phyloP scores from a whole-genome alignment of 2,888 invertebrate species.

The Xylophagus ater region DNA sequence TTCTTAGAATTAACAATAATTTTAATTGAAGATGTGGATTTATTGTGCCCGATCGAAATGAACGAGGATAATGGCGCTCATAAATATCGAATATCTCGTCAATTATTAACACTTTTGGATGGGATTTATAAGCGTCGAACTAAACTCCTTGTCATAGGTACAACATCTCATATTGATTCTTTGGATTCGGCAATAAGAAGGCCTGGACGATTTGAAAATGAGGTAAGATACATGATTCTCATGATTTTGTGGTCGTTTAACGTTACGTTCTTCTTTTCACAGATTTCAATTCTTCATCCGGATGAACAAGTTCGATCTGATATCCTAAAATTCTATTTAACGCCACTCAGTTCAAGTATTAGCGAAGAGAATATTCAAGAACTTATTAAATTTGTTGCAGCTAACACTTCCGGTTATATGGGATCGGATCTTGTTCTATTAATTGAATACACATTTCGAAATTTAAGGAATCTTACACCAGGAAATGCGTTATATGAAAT shows the following conservation, averaged over 20 bases:
- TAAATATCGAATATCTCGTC: slow-evolving; percentile 36
- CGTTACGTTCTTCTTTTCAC: slow-evolving; percentile 12
- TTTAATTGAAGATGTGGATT: slow-evolving; percentile 39
- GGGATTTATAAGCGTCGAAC: slow-evolving; percentile 26
- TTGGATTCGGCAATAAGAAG: slow-evolving; percentile 42
- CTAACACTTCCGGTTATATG: slow-evolving; percentile 47
- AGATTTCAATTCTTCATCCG: slow-evolving; percentile 42
- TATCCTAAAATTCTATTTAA: slow-evolving; percentile 34
- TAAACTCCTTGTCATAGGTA: slow-evolving; percentile 43
- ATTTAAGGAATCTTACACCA: slow-evolving; percentile 11
- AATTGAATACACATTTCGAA: slow-evolving; percentile 32
- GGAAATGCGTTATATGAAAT: background rate
- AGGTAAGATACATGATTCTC: slow-evolving; percentile 31
- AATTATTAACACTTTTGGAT: slow-evolving; percentile 42
- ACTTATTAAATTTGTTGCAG: slow-evolving; percentile 29
- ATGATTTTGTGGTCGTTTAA: background rate
- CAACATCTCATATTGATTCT: slow-evolving; percentile 41
- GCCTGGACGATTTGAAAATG: slow-evolving; percentile 45
- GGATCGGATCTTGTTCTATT: slow-evolving; percentile 45
- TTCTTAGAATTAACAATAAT: slow-evolving; percentile 33
- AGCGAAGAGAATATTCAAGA: slow-evolving; percentile 13
- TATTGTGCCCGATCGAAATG: slow-evolving; percentile 34
- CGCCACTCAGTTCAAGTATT: too few species aligned
- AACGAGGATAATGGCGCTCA: slow-evolving; percentile 28
- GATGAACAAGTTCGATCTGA: slow-evolving; percentile 36